Evolutionary conservation across 2,113 vertebrate genomes (phyloP), one percentile per base, ranked within the genome.

Genomic region (Cottus gobio): DNA sequence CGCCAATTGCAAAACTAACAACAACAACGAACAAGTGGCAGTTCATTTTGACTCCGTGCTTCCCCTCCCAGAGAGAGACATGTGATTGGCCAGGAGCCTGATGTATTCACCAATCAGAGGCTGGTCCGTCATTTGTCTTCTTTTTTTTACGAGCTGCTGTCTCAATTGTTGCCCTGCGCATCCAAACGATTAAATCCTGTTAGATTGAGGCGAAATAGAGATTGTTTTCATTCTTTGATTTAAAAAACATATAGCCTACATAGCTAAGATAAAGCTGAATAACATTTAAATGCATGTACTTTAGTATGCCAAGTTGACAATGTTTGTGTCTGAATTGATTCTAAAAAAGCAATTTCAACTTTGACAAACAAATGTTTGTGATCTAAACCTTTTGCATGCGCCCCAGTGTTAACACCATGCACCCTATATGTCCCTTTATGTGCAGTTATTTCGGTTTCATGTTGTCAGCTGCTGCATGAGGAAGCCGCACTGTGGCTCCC

Each of bases 101-200:
- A 80, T 61, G 44, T 67, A 61, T 77, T 57, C 68, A 80, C 91
- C 91, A 93, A 93, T 93, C 90, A 89, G 79, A 85, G 65, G 28
- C 42, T 2, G 58, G 80, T 92, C 89, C 85, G 83, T 91, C 76
- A 31, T 76, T 83, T 60, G 83, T 91, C 76, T 28, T 76, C 82
- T 60, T 48, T 34, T 57, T 36, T 30, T 22, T 36, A 39, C 3
- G 5, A 16, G 36, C 52, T 24, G 34, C 62, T 46, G 36, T 36
- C 18, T 80, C 7, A 16, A 7, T 48, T 16, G 31, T 62, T 76
- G 9, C n/a, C 30, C 15, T 30, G 15, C 75, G 4, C 26, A 12
- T 58, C 56, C 30, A 42, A 44, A 26, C 0, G 15, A 3, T 2
- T 24, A 20, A 48, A 48, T 28, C 18, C 0, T 15, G 7, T 10